Base-by-base conservation (phyloP, 2,113 vertebrate species). In the Ursus arctos region DNA sequence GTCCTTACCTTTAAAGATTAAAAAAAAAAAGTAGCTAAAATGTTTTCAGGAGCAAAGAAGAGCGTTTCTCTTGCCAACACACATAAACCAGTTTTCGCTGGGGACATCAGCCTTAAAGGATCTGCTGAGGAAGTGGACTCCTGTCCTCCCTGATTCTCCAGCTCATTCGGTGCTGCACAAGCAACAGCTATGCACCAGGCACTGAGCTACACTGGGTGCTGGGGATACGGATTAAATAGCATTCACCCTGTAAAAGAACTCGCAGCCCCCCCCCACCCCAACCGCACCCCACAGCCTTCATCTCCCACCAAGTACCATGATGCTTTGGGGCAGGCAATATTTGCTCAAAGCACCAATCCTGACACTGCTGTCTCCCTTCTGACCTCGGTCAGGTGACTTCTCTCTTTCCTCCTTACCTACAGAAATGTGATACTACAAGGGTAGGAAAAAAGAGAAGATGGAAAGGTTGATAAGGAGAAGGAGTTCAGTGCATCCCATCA, bases 361-460 rank as follows among this genome's bases (percentile, higher is more conserved):
- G 53, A 57, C 51, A 33, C 15, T 28, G 24, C 22, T 26, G 57
- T 47, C 43, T 79, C 21, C 71, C 47, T 43, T 85, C 55, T 95
- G 96, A 98, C 87, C 84, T 94, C 97, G 83, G 5, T 40, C 77
- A 71, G 22, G 55, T 80, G 47, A 67, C 80, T 82, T 77, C 90
- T 22, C 53, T 63, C 63, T 82, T 91, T 77, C 40, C n/a, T 94
- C 84, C 93, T 55, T 1, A 36, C 49, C 94, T 92, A 93, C 57
- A 79, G 81, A 96, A 95, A 94, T 14, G 36, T 33, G 76, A 97
- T 91, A 88, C 11, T 80, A 9, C 79, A 49, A 61, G 13, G 26
- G 36, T 53, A 2, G 1, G 1, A 63, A 57, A 59, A 43, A 36
- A 15, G 16, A 87, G 18, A 71, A 85, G 86, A 43, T 5, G 8